Evolutionary conservation across 2,888 invertebrate species (phyloP), one percentile per base, ranked within the genome.

Genomic region (Heteropelma amictum): DNA sequence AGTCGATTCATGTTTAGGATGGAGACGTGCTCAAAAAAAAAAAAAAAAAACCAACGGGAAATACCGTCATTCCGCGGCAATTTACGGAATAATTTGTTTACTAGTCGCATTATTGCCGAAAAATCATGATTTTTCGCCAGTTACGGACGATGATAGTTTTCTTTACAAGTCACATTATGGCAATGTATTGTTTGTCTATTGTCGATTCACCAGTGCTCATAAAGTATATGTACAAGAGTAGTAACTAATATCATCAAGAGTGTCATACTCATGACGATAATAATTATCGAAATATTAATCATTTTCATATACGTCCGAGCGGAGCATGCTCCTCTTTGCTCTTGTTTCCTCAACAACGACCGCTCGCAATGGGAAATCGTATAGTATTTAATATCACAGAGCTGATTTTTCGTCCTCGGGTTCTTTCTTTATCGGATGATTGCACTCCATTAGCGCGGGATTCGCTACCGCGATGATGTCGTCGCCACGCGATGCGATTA

Each of bases 401-500:
- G 83, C 82, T 67, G 87, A 85, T 81, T 87, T 88, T 53, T 88
- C 88, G 64, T 88, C 88, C 60, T 85, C 82, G 47, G 87, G 87
- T 76, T 89, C 89, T 79, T 89, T 88, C 71, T 89, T 89, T 80
- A 89, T 88, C 19, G 87, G 83, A 81, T 85, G 87, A 80, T 83
- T 86, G 80, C 88, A 88, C 78, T 88, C 88, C 88, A 89, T 88
- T 79, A 96, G 90, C 1, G 96, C 96, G 10, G 96, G 96, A 91
- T 96, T 96, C 19, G 96, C 95, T 0, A 96, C 96, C 0, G 96
- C 96, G 81, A 96, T 96, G 85, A 96, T 96, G 87, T 95, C 95
- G 87, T 95, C 95, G 0, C 96, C 96, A 10, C 96, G 93, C 0
- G 96, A 94, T 0, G 96, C 95, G 75, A 96, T 95, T 77, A 96